Evolutionary conservation across 2,888 invertebrate species (phyloP).

Genomic region (Oscheius sp.): DNA sequence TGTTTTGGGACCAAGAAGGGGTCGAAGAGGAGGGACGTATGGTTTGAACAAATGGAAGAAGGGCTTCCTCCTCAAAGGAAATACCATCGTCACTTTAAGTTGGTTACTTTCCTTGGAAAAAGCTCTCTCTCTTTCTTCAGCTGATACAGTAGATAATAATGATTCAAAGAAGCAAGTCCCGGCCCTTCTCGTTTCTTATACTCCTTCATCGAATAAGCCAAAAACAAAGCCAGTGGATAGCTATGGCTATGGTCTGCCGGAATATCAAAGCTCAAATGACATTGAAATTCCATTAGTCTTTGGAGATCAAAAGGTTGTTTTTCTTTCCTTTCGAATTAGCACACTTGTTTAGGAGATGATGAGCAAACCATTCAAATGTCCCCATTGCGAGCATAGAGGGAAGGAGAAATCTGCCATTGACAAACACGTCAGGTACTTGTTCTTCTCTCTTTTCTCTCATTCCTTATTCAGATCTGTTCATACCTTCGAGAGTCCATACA

Average conservation of each 20-base stretch:
- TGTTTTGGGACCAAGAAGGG: conserved; percentile 47
- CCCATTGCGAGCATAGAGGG: conserved; percentile 57
- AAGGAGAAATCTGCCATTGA: conserved; percentile 56
- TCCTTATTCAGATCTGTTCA: conserved; percentile 51
- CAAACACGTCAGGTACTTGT: conserved; percentile 54
- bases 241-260: conserved; percentile 47
- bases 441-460: background rate
- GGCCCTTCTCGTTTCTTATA: conserved; percentile 24
- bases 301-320: conserved; percentile 49
- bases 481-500: conserved; percentile 61
- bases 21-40: conserved; percentile 38
- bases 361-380: conserved; percentile 60
- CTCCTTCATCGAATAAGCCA: background rate
- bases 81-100: conserved; percentile 25
- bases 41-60: conserved; percentile 17
- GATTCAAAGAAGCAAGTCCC: conserved; percentile 6
- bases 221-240: conserved; percentile 30
- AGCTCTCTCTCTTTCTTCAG: background rate
- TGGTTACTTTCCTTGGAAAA: background rate
- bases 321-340: no score
- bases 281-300: conserved; percentile 44
- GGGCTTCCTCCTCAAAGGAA: conserved; percentile 25
- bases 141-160: background rate
- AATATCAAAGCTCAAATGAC: conserved; percentile 32
- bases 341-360: conserved; percentile 34